Conservation (phyloP, 2,797 vertebrate genomes). For the Rhabdomys pumilio region DNA sequence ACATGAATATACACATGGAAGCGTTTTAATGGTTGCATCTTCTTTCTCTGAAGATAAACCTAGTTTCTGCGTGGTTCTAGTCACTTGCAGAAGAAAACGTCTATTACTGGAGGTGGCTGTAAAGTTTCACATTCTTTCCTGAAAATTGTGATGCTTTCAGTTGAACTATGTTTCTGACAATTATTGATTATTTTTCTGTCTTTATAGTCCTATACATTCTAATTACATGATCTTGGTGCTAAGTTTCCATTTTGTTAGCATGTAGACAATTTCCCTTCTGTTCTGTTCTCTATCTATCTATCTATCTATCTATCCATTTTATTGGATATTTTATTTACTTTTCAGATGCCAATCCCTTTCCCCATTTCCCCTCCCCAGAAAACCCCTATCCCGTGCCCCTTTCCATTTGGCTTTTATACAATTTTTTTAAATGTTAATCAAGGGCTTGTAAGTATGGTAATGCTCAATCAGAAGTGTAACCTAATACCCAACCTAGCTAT, state of each 20-base stretch:
- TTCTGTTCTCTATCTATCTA: neutral
- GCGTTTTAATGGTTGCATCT: neutral
- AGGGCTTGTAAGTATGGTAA: no score
- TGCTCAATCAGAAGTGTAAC: no score
- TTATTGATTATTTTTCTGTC: neutral
- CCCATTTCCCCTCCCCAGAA: no score
- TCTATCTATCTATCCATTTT: no score
- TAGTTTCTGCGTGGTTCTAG: neutral
- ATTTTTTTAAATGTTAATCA: no score
- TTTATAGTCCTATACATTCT: neutral
- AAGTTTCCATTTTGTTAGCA: neutral
- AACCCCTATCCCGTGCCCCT: no score
- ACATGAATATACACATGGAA: neutral
- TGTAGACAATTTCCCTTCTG: neutral
- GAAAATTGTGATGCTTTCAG: neutral
- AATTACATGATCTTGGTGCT: neutral
- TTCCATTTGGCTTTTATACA: no score
- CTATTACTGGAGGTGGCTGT: neutral
- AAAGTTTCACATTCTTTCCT: neutral
- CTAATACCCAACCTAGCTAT: no score
- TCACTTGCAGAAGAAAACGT: neutral
- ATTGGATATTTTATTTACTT: no score
- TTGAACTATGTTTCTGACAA: neutral
- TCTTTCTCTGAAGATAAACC: constrained; percentile 17
- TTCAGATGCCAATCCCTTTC: no score